Conservation (phyloP, 2,888 invertebrate species). For the Mythimna impura region DNA sequence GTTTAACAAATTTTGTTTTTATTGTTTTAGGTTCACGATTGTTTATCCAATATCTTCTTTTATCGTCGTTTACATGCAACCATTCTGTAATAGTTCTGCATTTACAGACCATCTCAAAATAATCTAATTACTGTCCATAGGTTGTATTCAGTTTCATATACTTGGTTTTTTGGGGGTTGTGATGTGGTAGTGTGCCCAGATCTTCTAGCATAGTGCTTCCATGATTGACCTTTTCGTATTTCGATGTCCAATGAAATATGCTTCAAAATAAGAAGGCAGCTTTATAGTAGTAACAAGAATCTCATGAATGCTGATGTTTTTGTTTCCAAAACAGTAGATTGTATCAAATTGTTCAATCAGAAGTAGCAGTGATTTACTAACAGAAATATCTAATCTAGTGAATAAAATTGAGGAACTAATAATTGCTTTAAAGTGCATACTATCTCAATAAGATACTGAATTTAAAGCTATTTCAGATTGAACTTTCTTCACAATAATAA, state of each 20-base stretch:
- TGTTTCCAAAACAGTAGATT: conserved; percentile 7
- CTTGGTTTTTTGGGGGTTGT: conserved; percentile 39
- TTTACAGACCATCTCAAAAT: conserved; percentile 18
- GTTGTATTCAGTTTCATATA: conserved; percentile 44
- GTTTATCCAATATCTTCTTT: conserved; percentile 25
- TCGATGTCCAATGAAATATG: conserved; percentile 17
- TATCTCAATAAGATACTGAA: not conserved
- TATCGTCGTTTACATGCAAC: conserved; percentile 30
- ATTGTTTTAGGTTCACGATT: conserved; percentile 51
- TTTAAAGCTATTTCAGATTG: conserved; percentile 50
- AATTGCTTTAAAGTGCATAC: conserved; percentile 1
- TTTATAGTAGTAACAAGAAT: conserved; percentile 26
- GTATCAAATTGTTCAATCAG: conserved; percentile 42
- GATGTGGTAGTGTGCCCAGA: conserved; percentile 40
- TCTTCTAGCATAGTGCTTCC: conserved; percentile 46
- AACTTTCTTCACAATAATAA: conserved; percentile 23
- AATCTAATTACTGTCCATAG: conserved; percentile 21
- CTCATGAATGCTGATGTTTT: conserved; percentile 16
- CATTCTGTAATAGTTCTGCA: conserved; percentile 29
- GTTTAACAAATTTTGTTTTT: conserved; percentile 17
- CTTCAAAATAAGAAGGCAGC: conserved; percentile 37
- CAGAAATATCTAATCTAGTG: conserved; percentile 1
- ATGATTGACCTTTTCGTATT: conserved; percentile 41
- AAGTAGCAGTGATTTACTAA: conserved; percentile 36
- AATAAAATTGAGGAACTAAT: conserved; percentile 17